These are phyloP conservation scores for Diadophis punctatus DNA, from an alignment of 2,113 vertebrate species.

Conservation along the genomic window DNA sequence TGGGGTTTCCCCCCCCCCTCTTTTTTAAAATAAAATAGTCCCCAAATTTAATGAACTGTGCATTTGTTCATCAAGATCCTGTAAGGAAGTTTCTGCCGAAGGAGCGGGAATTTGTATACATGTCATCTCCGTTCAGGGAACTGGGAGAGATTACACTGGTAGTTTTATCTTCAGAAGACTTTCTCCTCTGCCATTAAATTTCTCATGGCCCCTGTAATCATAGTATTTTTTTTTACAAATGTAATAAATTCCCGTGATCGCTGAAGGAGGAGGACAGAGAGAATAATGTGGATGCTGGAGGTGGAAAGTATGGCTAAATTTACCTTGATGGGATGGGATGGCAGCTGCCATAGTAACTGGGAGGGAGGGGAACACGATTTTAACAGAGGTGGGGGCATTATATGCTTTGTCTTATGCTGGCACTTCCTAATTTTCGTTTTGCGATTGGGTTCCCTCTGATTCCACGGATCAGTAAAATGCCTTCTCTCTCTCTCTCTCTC, in stretches of 20 bases:
- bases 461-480: slow-evolving; percentile 8
- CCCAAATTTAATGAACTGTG: too few relatives aligned
- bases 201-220: not conserved
- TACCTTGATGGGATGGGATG: slow-evolving; percentile 14
- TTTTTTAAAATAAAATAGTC: too few relatives aligned
- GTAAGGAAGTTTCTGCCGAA: not conserved
- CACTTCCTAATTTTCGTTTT: slow-evolving; percentile 39
- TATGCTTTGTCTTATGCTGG: slow-evolving; percentile 25
- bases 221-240: not conserved
- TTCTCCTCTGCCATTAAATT: not conserved
- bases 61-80: not conserved
- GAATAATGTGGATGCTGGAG: rapidly evolving
- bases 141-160: not conserved
- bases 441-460: slow-evolving; percentile 35
- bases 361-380: slow-evolving; percentile 26
- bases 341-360: slow-evolving; percentile 19
- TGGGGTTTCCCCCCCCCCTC: too few relatives aligned
- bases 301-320: not conserved
- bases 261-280: not conserved
- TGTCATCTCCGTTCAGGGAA: not conserved
- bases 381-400: not conserved
- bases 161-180: not conserved
- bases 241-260: not conserved
- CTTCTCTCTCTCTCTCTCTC: too few relatives aligned
- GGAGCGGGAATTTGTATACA: not conserved